Conservation (phyloP, 2,113 vertebrate species). For the Phocoena phocoena region DNA sequence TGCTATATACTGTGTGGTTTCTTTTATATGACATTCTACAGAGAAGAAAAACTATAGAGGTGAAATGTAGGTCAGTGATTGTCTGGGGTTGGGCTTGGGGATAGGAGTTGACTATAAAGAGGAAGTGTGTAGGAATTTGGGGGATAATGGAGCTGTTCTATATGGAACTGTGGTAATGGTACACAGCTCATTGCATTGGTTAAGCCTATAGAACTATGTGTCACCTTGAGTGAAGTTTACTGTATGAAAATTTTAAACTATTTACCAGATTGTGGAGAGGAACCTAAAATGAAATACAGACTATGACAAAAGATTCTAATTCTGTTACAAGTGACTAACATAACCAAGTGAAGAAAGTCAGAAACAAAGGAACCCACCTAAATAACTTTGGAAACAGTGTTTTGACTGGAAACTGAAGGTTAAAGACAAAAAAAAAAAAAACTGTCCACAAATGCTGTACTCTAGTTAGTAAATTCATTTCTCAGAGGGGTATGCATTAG, state of each 20-base stretch:
- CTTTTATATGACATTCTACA: not conserved
- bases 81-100: not conserved
- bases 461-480: not conserved
- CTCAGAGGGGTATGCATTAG: not conserved
- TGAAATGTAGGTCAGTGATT: not conserved
- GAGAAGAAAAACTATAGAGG: not conserved
- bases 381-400: not conserved
- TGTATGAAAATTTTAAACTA: not conserved
- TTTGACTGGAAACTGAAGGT: not conserved
- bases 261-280: not conserved
- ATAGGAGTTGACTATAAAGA: not conserved
- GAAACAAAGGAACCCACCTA: not conserved
- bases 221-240: not conserved
- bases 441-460: not conserved
- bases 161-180: not conserved
- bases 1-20: not conserved
- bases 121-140: not conserved
- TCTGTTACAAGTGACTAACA: not conserved
- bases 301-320: not conserved
- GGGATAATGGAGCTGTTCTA: not conserved
- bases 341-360: not conserved
- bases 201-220: not conserved
- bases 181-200: not conserved
- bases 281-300: not conserved
- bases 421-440: not conserved